A percentile compares a stretch with the other conserved stretches of the same genome.
Conservation (phyloP, 2,113 vertebrate species). For the Tetrax tetrax region DNA sequence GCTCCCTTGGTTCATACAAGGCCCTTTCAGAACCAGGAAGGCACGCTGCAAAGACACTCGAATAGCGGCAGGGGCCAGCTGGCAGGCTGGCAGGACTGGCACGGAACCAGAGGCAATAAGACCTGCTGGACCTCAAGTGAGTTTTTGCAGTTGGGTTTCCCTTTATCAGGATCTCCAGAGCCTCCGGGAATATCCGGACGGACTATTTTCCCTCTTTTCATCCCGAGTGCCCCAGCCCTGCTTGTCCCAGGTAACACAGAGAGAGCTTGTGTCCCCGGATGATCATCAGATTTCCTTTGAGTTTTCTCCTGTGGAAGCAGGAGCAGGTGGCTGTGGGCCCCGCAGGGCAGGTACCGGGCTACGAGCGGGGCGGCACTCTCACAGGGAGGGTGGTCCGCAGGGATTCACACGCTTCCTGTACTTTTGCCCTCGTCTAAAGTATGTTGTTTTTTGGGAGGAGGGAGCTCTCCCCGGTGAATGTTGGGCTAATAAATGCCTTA, state of each 20-base stretch:
- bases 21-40: not conserved
- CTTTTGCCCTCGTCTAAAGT: not conserved
- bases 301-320: not conserved
- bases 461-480: not conserved
- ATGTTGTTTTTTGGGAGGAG: not conserved
- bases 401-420: too few species aligned
- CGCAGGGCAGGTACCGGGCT: too few species aligned
- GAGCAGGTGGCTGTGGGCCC: not conserved
- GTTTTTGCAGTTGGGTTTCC: not conserved
- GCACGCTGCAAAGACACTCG: not conserved
- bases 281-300: not conserved
- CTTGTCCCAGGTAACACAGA: not conserved
- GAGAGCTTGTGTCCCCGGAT: not conserved
- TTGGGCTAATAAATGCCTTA: not conserved
- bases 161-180: not conserved
- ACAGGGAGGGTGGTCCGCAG: too few species aligned
- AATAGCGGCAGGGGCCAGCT: not conserved
- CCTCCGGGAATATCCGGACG: not conserved
- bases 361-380: too few species aligned
- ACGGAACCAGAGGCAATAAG: conserved; percentile 7
- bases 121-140: not conserved
- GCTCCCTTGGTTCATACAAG: not conserved
- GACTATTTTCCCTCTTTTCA: not conserved
- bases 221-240: not conserved
- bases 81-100: not conserved